These are phyloP conservation scores for Bombylius major DNA, from an alignment of 2,888 invertebrate species.

Conservation along the genomic window DNA sequence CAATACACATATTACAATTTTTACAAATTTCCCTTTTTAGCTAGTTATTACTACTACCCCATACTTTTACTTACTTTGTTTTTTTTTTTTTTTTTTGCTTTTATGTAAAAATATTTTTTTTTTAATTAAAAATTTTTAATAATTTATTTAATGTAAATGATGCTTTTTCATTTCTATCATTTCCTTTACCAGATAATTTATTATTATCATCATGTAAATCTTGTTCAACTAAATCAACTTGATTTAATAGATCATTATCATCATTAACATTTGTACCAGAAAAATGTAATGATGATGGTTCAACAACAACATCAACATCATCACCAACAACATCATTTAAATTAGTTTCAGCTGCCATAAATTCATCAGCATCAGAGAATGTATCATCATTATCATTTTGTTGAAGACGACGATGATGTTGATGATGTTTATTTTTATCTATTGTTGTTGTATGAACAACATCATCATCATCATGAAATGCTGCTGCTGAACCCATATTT, in stretches of 20 bases:
- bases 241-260: background rate
- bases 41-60: too few relatives aligned
- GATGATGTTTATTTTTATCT: background rate
- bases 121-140: background rate
- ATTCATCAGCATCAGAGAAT: background rate
- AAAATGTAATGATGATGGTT: background rate
- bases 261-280: background rate
- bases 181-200: background rate
- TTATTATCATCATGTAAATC: background rate
- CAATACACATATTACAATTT: too few relatives aligned
- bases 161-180: background rate
- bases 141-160: background rate
- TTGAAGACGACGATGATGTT: too few relatives aligned
- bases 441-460: background rate
- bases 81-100: slow-evolving; percentile 10
- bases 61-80: background rate
- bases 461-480: too few relatives aligned
- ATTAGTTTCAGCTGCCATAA: background rate
- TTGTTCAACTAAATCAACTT: too few relatives aligned
- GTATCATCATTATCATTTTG: background rate
- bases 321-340: background rate
- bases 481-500: too few relatives aligned
- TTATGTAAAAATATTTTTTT: too few relatives aligned
- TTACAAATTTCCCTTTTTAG: too few relatives aligned
- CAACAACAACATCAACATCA: background rate